These are phyloP conservation scores for Hydrolagus affinis DNA, from an alignment of 2,113 vertebrate species.

Conservation along the genomic window DNA sequence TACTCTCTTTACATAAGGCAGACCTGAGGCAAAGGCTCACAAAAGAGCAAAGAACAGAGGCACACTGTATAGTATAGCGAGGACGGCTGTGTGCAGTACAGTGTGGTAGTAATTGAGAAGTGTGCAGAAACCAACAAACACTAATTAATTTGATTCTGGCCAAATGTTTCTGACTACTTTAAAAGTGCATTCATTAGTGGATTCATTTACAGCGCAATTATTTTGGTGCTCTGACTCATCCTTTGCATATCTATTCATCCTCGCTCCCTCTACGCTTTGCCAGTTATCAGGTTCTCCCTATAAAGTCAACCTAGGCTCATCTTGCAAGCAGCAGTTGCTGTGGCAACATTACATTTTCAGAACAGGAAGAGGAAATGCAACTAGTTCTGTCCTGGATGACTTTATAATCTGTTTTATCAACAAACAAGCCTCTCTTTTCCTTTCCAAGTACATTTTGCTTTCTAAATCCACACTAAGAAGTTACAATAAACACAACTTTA, in stretches of 20 bases:
- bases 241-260: background rate
- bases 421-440: background rate
- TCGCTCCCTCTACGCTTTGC: background rate
- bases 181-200: background rate
- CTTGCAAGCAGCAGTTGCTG: slow-evolving; percentile 11
- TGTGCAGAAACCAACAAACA: too few species aligned
- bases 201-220: background rate
- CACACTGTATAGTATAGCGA: too few species aligned
- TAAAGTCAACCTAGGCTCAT: background rate
- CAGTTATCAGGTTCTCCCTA: slow-evolving; percentile 5
- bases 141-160: background rate
- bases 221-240: background rate
- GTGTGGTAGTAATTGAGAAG: too few species aligned
- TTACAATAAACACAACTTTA: too few species aligned
- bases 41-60: too few species aligned
- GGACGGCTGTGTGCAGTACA: too few species aligned
- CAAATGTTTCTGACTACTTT: background rate
- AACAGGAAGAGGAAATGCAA: background rate
- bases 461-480: too few species aligned
- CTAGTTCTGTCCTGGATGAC: background rate
- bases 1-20: too few species aligned
- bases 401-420: background rate
- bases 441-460: too few species aligned
- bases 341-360: slow-evolving; percentile 7
- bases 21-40: too few species aligned